Percentiles rank a stretch among this genome's conserved stretches.
These are phyloP conservation scores for Theristicus caerulescens DNA, from an alignment of 2,113 vertebrate species.

Conservation along the genomic window DNA sequence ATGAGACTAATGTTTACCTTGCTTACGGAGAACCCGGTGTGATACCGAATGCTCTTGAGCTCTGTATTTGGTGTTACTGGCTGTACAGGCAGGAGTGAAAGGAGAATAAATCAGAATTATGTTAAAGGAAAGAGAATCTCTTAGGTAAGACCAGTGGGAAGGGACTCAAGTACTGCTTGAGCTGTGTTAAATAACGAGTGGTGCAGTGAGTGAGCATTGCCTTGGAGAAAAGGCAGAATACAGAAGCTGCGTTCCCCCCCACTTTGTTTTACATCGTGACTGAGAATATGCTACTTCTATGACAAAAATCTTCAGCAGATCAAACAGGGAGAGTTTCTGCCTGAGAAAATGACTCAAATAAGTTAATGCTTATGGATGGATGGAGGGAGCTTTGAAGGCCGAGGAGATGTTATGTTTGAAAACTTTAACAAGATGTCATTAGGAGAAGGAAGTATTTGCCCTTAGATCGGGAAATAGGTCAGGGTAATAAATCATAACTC, in stretches of 20 bases:
- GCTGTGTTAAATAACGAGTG: accelerated
- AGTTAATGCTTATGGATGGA: neutral
- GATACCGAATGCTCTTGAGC: neutral
- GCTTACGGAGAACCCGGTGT: neutral
- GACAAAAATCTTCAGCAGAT: neutral
- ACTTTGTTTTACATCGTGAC: neutral
- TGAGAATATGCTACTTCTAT: neutral
- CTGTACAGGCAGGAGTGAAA: neutral
- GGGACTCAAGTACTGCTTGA: neutral
- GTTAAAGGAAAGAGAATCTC: neutral
- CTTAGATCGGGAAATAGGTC: neutral
- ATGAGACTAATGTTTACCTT: neutral
- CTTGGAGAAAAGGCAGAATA: neutral
- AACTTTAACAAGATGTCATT: slow-evolving; percentile 5
- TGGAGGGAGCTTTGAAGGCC: neutral
- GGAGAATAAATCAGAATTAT: neutral
- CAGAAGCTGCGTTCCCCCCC: neutral
- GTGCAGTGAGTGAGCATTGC: accelerated
- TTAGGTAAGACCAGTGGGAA: neutral
- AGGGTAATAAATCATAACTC: neutral
- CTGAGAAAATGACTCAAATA: neutral
- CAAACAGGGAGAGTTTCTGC: neutral
- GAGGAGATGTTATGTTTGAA: slow-evolving; percentile 9
- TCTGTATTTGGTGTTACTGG: neutral
- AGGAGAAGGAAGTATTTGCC: slow-evolving; percentile 36